These are phyloP conservation scores for Merodon equestris DNA, from an alignment of 2,888 invertebrate genomes.

Conservation along the genomic window DNA sequence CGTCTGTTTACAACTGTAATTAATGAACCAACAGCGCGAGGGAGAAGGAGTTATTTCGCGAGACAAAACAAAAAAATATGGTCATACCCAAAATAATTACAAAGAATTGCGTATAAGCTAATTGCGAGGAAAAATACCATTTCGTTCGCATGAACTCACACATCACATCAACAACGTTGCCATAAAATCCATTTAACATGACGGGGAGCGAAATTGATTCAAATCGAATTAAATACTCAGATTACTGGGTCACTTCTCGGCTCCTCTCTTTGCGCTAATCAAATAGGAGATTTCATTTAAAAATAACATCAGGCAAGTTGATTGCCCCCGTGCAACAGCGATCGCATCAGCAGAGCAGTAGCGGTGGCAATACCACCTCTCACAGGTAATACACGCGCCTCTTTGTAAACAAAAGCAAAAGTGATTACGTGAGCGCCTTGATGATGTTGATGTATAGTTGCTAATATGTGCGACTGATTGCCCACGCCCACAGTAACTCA, in stretches of 20 bases:
- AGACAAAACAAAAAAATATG: too few species aligned
- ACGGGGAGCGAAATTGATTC: too few species aligned
- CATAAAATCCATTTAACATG: not conserved
- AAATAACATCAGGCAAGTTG: conserved; percentile 45
- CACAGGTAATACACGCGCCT: conserved; percentile 29
- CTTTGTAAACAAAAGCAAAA: conserved; percentile 49
- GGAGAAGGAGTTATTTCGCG: too few species aligned
- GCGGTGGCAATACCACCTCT: not conserved
- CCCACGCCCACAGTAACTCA: conserved; percentile 47
- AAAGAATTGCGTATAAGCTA: conserved; percentile 16
- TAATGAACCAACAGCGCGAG: too few species aligned
- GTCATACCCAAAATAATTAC: not conserved
- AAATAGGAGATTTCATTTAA: conserved; percentile 24
- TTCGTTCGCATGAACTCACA: too few species aligned
- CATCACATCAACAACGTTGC: not conserved
- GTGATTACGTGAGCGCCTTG: conserved; percentile 39
- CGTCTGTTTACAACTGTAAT: too few species aligned
- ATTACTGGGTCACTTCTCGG: conserved; percentile 35
- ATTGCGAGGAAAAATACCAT: not conserved
- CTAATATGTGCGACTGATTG: not conserved
- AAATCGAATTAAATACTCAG: conserved; percentile 7
- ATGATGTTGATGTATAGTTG: not conserved
- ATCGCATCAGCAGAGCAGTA: not conserved
- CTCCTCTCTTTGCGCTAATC: not conserved
- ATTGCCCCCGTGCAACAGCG: conserved; percentile 30